Conservation (phyloP, 2,113 vertebrate species). For the Brachypteracias leptosomus region DNA sequence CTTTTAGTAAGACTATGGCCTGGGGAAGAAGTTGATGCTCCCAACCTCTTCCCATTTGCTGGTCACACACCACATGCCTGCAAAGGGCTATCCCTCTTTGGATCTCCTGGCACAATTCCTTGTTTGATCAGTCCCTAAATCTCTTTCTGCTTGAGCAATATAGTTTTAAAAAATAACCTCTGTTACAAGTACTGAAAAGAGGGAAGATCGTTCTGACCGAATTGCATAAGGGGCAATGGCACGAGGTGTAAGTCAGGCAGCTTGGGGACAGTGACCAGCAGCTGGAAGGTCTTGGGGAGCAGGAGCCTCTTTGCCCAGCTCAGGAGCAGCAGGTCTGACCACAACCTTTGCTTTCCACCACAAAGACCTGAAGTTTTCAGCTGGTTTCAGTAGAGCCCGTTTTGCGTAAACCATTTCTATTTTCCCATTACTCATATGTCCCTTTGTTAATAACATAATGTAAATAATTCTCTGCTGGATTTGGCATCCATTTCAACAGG, state of each 20-base stretch:
- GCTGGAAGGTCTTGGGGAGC: neutral
- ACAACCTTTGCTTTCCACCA: neutral
- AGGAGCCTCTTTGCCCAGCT: neutral
- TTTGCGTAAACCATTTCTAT: slow-evolving; percentile 48
- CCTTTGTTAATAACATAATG: slow-evolving; percentile 44
- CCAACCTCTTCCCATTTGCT: neutral
- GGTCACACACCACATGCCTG: neutral
- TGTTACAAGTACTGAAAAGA: neutral
- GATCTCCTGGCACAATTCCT: neutral
- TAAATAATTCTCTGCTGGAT: slow-evolving; percentile 44
- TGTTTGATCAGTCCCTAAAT: neutral
- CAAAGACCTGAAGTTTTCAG: neutral
- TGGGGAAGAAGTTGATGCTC: neutral
- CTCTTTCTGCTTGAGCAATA: neutral
- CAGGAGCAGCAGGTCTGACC: neutral
- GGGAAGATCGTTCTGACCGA: neutral
- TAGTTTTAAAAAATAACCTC: neutral
- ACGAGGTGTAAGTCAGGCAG: neutral
- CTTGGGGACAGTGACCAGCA: neutral
- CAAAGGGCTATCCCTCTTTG: neutral
- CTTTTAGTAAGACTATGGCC: neutral
- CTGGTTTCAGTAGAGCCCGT: slow-evolving; percentile 12
- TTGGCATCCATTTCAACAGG: slow-evolving; percentile 55
- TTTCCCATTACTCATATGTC: slow-evolving; percentile 51
- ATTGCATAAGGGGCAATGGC: neutral